phyloP scores from a whole-genome alignment of 2,797 vertebrate genomes.

The Enteromius viviparus region DNA sequence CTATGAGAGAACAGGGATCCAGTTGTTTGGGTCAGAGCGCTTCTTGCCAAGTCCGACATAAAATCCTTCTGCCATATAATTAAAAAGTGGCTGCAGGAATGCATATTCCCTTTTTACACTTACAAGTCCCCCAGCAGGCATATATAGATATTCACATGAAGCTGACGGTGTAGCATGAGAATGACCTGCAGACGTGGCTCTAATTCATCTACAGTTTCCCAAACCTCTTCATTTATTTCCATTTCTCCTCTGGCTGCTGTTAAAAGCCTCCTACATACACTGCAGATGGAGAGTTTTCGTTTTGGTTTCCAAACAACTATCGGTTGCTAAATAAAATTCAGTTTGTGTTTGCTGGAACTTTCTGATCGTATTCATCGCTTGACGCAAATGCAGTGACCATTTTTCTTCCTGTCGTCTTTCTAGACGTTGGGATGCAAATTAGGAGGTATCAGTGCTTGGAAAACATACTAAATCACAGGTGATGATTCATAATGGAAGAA shows the following conservation, averaged over 20 bases:
- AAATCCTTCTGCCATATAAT: constrained; percentile 26
- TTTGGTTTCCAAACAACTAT: constrained; percentile 7
- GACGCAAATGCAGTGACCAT: not conserved
- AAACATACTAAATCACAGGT: constrained; percentile 7
- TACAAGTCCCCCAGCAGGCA: constrained; percentile 12
- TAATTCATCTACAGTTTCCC: not conserved
- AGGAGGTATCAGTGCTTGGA: not conserved
- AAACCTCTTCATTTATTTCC: constrained; percentile 31
- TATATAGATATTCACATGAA: not conserved
- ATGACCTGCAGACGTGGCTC: not conserved
- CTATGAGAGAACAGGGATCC: constrained; percentile 21
- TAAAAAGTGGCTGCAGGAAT: constrained; percentile 19
- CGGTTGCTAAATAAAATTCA: not conserved
- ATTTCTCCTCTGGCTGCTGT: constrained; percentile 21
- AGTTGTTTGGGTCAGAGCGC: constrained; percentile 8
- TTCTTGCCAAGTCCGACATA: constrained; percentile 35
- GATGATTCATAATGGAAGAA: constrained; percentile 25
- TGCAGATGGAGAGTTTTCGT: not conserved
- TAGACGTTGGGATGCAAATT: constrained; percentile 8
- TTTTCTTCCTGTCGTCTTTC: constrained; percentile 1
- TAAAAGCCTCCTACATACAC: constrained; percentile 21
- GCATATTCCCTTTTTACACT: constrained; percentile 2
- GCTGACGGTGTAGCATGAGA: not conserved
- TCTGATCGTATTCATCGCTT: not conserved
- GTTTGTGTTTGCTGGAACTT: not conserved